phyloP scores from a whole-genome alignment of 1,140 invertebrate genomes.

The Platorchestia sp. region DNA sequence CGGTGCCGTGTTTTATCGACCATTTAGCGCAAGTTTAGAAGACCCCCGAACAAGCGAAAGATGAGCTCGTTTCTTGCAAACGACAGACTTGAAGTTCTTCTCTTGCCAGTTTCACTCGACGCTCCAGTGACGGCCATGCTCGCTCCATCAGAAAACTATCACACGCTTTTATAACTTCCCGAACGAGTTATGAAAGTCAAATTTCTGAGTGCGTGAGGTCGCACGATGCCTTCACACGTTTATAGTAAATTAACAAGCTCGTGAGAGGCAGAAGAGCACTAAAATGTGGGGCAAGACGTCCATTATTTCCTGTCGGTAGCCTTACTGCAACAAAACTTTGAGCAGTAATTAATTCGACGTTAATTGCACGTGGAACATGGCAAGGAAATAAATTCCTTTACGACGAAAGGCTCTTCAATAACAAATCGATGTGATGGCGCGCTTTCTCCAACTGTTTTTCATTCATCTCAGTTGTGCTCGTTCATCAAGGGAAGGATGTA shows the following conservation, averaged over 20 bases:
- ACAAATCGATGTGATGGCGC: background rate
- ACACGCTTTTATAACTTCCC: constrained; percentile 18
- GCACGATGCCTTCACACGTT: constrained; percentile 7
- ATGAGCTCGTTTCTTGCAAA: constrained; percentile 45
- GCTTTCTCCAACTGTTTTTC: background rate
- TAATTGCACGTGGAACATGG: background rate
- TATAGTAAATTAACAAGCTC: constrained; percentile 11
- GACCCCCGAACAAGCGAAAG: constrained; percentile 20
- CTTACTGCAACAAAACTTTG: background rate
- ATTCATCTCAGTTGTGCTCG: background rate
- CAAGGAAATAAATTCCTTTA: background rate
- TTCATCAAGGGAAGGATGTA: background rate
- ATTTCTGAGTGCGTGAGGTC: constrained; percentile 1
- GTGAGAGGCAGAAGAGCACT: background rate
- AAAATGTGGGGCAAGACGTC: background rate
- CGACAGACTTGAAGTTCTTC: constrained; percentile 42
- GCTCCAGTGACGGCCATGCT: background rate
- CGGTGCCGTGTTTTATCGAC: background rate
- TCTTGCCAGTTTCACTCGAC: background rate
- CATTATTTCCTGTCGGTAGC: background rate
- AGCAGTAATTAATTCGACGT: background rate
- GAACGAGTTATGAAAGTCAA: constrained; percentile 40
- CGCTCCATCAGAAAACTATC: constrained; percentile 42
- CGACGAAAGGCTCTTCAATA: no score
- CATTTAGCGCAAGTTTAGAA: constrained; percentile 44